Percentiles rank a stretch among this genome's conserved stretches.
Conservation (phyloP, 2,888 invertebrate genomes). For the Prosopocoilus inquinatus region DNA sequence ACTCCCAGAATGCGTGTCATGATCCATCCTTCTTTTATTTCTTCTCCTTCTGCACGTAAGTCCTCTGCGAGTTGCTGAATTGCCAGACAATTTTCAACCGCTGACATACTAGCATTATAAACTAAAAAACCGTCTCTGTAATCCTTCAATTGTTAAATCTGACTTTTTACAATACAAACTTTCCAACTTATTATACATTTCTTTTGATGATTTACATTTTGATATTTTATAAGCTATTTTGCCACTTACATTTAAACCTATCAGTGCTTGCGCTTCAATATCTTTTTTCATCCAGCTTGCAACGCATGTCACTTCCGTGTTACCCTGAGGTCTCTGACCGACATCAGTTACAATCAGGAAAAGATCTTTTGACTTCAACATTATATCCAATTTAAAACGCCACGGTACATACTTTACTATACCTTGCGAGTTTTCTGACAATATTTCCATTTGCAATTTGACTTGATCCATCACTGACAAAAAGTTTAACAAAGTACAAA, state of each 20-base stretch:
- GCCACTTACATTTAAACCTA: constrained; percentile 31
- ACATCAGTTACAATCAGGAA: background rate
- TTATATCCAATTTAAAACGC: constrained; percentile 4
- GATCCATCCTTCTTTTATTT: constrained; percentile 18
- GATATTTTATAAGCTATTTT: constrained; percentile 30
- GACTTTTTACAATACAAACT: constrained; percentile 25
- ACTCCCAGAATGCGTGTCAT: constrained; percentile 17
- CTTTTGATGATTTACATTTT: constrained; percentile 27
- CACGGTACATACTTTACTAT: constrained; percentile 3
- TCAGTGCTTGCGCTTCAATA: constrained; percentile 32
- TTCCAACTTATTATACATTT: constrained; percentile 28
- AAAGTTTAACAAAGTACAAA: no score
- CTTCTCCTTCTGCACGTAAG: constrained; percentile 14
- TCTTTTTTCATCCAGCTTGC: constrained; percentile 30
- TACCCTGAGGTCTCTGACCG: background rate
- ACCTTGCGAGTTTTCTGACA: background rate
- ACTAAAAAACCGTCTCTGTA: constrained; percentile 31
- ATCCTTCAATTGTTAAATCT: constrained; percentile 24
- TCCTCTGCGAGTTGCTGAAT: constrained; percentile 13
- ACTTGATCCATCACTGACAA: background rate
- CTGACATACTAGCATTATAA: constrained; percentile 22
- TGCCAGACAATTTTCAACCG: constrained; percentile 19
- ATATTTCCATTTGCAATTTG: background rate
- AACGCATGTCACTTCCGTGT: background rate
- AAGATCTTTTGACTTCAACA: constrained; percentile 4